Base-by-base conservation (phyloP, 2,888 invertebrate species). In the Metellina segmentata region DNA sequence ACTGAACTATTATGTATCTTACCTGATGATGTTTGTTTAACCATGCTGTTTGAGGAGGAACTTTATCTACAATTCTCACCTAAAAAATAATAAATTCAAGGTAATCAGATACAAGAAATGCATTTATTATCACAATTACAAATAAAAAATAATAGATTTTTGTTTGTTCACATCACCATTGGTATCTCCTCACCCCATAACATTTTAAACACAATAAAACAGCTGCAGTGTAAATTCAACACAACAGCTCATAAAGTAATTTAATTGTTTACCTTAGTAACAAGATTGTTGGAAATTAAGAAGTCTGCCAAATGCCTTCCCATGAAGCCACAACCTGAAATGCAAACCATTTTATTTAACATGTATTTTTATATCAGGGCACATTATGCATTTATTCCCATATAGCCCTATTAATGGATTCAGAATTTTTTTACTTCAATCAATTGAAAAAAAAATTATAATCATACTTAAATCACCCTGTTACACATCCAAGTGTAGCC, bases 31-130 rank as follows among this genome's bases (percentile, higher is more conserved):
- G 95, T 1, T 96, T 95, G 95, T 97, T 98, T 69, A 98, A 95
- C 97, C 98, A 98, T 2, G 98, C 98, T 94, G 98, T 97, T 95
- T 98, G 97, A 0, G 98, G 98, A 82, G 98, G 98, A 53, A 98
- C 98, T 95, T 98, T 98, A 95, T 98, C 98, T 90, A 98, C 97
- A 81, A 98, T 96, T 93, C 94, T 94, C 7, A 95, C 92, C 95
- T 95, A 93, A 34, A 93, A 93, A 71, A 53, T 11, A 90, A 74
- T 51, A 85, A 11, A 34, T 34, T 34, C 4, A 34, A 4, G 34
- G 34, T 34, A 34, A 34, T 34, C 34, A 34, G 4, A 74, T n/a
- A 97, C 81, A 53, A 86, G 13, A 75, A 72, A n/a, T 51, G 6
- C 19, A 49, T 11, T 34, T 53, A 51, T 53, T 49, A 7, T n/a